Evolutionary conservation across 2,888 invertebrate genomes (phyloP).

Genomic region (Harpagoxenus sublaevis): DNA sequence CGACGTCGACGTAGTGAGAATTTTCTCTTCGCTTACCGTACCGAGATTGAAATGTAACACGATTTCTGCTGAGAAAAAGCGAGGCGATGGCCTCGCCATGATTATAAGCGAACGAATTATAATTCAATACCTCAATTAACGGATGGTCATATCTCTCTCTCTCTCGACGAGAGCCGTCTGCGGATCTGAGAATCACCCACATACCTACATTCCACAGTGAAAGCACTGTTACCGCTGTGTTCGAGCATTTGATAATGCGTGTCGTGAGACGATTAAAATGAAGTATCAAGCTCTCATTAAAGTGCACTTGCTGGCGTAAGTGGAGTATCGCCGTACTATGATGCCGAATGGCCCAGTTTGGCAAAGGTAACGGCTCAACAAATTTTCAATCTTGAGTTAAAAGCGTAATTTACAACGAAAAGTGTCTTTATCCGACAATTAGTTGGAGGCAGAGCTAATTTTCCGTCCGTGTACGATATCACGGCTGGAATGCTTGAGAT

Average conservation of each 20-base stretch:
- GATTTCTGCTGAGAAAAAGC: conserved; percentile 21
- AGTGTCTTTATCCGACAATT: background rate
- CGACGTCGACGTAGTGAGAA: background rate
- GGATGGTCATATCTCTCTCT: background rate
- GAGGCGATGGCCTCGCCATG: background rate
- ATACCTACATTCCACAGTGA: conserved; percentile 59
- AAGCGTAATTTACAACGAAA: conserved; percentile 8
- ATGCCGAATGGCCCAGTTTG: conserved; percentile 7
- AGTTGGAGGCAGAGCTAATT: background rate
- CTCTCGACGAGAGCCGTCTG: background rate
- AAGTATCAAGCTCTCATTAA: conserved; percentile 42
- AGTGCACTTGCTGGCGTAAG: conserved; percentile 35
- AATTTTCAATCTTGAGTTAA: conserved; percentile 10
- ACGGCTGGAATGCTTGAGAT: background rate
- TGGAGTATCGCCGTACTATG: conserved; percentile 34
- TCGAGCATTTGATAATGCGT: conserved; percentile 46
- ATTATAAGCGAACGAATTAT: conserved; percentile 7
- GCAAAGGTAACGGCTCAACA: background rate
- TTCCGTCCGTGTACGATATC: background rate
- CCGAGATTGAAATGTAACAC: conserved; percentile 12
- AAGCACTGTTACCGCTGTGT: conserved; percentile 20
- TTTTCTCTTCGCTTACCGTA: conserved; percentile 21
- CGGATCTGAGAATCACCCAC: conserved; percentile 54
- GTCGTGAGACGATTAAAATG: conserved; percentile 49
- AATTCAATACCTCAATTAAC: conserved; percentile 35